Conservation (phyloP, 92 coral and sea anemone species). For the Pocillopora meandrina region DNA sequence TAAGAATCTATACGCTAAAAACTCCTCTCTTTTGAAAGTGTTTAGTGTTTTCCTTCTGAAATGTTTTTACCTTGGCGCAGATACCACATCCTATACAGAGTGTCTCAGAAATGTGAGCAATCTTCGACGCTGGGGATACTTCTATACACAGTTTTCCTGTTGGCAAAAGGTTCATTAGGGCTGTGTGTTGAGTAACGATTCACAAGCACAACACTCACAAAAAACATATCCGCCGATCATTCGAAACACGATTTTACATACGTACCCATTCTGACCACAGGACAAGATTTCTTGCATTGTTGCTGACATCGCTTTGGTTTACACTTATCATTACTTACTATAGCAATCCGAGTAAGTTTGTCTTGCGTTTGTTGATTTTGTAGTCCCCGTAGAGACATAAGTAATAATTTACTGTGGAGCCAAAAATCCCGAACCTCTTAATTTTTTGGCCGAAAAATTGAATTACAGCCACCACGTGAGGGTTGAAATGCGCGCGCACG, state of each 20-base stretch:
- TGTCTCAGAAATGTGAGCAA: slow-evolving; percentile 85
- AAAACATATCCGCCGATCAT: no score
- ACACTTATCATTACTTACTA: slow-evolving; percentile 89
- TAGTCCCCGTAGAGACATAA: slow-evolving; percentile 48
- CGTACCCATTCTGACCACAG: slow-evolving; percentile 96
- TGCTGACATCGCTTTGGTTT: slow-evolving; percentile 93
- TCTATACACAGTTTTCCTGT: slow-evolving; percentile 98
- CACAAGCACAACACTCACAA: slow-evolving; percentile 3
- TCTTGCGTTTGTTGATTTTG: slow-evolving; percentile 72
- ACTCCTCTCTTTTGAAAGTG: no score
- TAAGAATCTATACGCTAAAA: no score
- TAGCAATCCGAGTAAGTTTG: slow-evolving; percentile 95
- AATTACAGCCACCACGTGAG: slow-evolving; percentile 71
- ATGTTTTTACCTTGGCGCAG: slow-evolving; percentile 82
- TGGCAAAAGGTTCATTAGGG: not conserved
- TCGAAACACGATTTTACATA: not conserved
- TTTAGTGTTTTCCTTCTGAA: no score
- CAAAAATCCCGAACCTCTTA: not conserved
- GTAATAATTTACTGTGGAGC: not conserved
- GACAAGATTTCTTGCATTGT: slow-evolving; percentile 95
- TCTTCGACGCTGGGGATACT: slow-evolving; percentile 66
- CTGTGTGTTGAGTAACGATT: not conserved
- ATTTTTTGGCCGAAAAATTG: slow-evolving; percentile 45
- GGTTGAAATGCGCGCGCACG: slow-evolving; percentile 65
- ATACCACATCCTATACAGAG: slow-evolving; percentile 99